A percentile compares a stretch with the other conserved stretches of the same genome.
These are phyloP conservation scores for Chrosomus eos DNA, from an alignment of 2,797 vertebrate species.

Conservation along the genomic window DNA sequence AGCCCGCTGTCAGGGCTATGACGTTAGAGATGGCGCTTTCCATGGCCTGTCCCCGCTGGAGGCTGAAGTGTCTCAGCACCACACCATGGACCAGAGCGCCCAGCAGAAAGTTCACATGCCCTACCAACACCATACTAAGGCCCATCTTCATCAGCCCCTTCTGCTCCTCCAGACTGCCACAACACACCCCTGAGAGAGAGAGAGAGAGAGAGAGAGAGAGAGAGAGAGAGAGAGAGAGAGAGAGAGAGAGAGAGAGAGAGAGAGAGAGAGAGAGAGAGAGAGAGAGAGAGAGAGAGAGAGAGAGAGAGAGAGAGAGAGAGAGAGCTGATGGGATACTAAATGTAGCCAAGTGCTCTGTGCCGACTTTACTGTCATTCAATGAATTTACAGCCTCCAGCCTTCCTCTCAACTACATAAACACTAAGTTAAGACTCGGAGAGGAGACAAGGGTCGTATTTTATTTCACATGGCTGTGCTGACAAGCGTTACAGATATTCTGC, in stretches of 20 bases:
- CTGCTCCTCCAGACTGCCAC: constrained; percentile 72
- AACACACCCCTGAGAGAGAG: constrained; percentile 68
- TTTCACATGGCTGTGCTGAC: constrained; percentile 16
- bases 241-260: constrained; percentile 1
- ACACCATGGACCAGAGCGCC: constrained; percentile 87
- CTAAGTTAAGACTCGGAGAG: constrained; percentile 9
- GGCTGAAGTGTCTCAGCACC: constrained; percentile 82
- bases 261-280: constrained; percentile 10
- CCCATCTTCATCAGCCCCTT: constrained; percentile 89
- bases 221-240: neutral
- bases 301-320: constrained; percentile 21
- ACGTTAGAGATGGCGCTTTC: constrained; percentile 84
- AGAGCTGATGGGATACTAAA: constrained; percentile 7
- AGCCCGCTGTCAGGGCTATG: constrained; percentile 76
- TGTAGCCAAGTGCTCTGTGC: neutral
- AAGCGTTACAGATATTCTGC: constrained; percentile 5
- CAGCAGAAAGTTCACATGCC: constrained; percentile 89
- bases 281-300: constrained; percentile 14
- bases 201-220: constrained; percentile 7
- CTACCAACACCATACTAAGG: constrained; percentile 85
- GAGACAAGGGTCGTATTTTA: constrained; percentile 11
- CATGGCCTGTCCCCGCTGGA: constrained; percentile 74
- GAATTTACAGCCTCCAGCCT: neutral
- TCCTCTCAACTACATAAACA: constrained; percentile 16
- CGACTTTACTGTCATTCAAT: neutral